phyloP scores from a whole-genome alignment of 2,113 vertebrate genomes.

The Alligator mississippiensis region DNA sequence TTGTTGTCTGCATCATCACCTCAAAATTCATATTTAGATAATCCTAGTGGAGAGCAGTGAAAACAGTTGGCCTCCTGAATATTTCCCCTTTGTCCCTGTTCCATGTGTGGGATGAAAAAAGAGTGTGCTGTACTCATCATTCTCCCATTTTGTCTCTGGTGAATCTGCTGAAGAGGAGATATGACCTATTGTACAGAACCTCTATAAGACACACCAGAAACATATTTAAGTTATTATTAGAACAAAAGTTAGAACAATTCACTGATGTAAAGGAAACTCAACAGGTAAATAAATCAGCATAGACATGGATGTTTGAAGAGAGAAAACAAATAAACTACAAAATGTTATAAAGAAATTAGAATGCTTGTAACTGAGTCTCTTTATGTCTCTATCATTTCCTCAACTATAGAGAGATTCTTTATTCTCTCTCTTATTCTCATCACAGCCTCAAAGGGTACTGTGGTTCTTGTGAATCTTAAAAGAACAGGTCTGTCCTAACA shows the following conservation, averaged over 20 bases:
- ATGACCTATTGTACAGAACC: not conserved
- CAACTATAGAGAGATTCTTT: not conserved
- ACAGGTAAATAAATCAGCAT: not conserved
- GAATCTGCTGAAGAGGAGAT: not conserved
- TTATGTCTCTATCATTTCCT: not conserved
- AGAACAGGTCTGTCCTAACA: not conserved
- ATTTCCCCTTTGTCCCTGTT: no score
- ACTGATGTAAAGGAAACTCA: not conserved
- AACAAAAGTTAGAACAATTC: not conserved
- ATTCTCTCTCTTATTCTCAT: not conserved
- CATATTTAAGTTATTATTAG: not conserved
- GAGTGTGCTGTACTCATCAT: not conserved
- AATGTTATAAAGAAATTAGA: not conserved
- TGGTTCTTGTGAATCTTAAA: not conserved
- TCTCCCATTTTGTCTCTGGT: not conserved
- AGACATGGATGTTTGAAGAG: not conserved
- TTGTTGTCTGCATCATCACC: not conserved
- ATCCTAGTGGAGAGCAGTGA: not conserved
- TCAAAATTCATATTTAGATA: no score
- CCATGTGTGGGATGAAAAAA: no score
- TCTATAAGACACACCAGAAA: not conserved
- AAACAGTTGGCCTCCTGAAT: no score
- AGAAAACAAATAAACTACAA: not conserved
- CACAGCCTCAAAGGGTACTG: fast-evolving
- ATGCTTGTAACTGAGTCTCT: not conserved